Base-by-base conservation (phyloP, 2,797 vertebrate species). In the Neosilurus hyrtlii region DNA sequence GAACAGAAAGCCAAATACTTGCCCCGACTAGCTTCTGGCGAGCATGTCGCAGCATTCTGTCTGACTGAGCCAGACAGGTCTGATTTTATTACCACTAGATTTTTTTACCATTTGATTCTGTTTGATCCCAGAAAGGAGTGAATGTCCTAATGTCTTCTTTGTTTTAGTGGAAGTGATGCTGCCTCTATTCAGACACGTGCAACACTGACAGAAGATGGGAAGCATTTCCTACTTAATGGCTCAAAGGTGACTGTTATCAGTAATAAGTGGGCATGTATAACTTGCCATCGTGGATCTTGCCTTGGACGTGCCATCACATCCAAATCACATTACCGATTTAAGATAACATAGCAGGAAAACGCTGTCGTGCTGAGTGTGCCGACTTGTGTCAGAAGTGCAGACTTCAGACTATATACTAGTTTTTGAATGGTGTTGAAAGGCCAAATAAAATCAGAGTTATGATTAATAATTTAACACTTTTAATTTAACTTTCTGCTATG, bases 51-150 rank as follows among this genome's bases (percentile, higher is more conserved):
- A 24, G 98, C 98, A 22, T 99, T 99, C 91, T 99, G 98, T 83
- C 95, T 99, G 80, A 98, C 97, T 0, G 98, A 99, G 82, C 94
- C 97, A 0, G 95, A 96, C 88, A 99, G 98, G 98, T 99, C 91
- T 51, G 1, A 4, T 59, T 49, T 35, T 51, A 62, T n/a, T 26
- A 20, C 11, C 35, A 20, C 24, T 51, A 43, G 9, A 22, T 37
- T 35, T 84, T 8, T 26, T 37, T 54, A 14, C 12, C 16, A 16
- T 6, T 43, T 6, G 26, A 79, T 79, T 30, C 51, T 61, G 63
- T 79, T 62, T 66, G 26, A 49, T 4, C 3, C 22, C 12, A 51
- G 18, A 62, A 43, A 61, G 14, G 30, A 12, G 1, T 82, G 1
- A 61, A 85, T 88, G 26, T 76, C 63, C 2, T 22, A 57, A 35